phyloP scores from a whole-genome alignment of 1,140 invertebrate species.

The Steinernema khuongi region DNA sequence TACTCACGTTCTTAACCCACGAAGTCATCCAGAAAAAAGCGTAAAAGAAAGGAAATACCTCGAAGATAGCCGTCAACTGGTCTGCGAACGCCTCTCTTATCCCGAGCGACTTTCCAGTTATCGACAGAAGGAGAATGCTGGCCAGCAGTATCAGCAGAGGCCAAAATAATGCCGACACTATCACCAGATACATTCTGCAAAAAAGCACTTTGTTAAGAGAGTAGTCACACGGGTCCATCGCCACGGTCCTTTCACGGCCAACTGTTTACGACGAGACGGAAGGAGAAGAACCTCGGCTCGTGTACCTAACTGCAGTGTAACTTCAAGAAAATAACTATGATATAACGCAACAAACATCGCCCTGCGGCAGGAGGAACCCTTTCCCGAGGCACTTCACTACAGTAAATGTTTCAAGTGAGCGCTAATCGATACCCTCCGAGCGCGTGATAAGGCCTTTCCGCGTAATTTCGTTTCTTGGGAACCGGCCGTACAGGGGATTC shows the following conservation, averaged over 20 bases:
- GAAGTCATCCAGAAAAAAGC: conserved; percentile 2
- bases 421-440: neutral
- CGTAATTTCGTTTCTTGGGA: neutral
- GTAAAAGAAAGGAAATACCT: conserved; percentile 12
- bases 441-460: neutral
- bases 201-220: no score
- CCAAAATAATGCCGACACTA: neutral
- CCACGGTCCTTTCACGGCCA: neutral
- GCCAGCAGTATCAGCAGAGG: conserved; percentile 21
- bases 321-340: neutral
- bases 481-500: neutral
- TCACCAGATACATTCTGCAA: neutral
- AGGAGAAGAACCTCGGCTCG: no score
- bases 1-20: conserved; percentile 12
- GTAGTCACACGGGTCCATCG: neutral
- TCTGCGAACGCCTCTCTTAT: conserved; percentile 21
- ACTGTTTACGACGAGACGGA: no score
- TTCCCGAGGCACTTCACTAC: neutral
- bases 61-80: conserved; percentile 22
- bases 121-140: conserved; percentile 18
- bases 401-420: neutral
- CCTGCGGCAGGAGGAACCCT: neutral
- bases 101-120: conserved; percentile 28
- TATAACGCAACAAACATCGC: neutral
- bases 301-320: no score